A percentile compares a stretch with the other conserved stretches of the same genome.
Conservation (phyloP, 2,113 vertebrate genomes). For the Peromyscus polionotus region DNA sequence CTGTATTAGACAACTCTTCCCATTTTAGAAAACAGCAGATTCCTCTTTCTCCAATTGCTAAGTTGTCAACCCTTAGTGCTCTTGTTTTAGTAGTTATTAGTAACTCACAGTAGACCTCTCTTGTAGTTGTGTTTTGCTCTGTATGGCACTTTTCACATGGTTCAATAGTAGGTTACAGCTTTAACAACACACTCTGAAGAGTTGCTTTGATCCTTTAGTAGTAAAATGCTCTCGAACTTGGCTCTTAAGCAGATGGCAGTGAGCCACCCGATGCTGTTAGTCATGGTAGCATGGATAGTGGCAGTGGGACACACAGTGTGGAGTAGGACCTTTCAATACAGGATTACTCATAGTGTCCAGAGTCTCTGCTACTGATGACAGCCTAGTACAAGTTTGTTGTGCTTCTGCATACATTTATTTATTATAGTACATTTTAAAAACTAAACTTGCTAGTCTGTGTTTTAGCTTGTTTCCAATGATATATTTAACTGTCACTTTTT, state of each 20-base stretch:
- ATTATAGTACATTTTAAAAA: conserved; percentile 38
- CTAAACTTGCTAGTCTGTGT: conserved; percentile 49
- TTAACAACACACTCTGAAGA: conserved; percentile 56
- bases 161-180: conserved; percentile 35
- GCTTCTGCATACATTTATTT: conserved; percentile 66
- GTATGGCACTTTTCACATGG: conserved; percentile 18
- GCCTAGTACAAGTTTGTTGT: conserved; percentile 91
- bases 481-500: conserved; percentile 51
- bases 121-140: conserved; percentile 54
- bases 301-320: conserved; percentile 89
- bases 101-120: conserved; percentile 38
- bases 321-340: conserved; percentile 90
- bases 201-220: conserved; percentile 59
- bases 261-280: conserved; percentile 91
- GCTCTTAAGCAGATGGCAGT: conserved; percentile 90
- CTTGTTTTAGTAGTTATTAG: conserved; percentile 27
- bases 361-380: conserved; percentile 93
- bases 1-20: conserved; percentile 18
- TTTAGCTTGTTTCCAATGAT: conserved; percentile 47
- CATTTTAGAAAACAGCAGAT: conserved; percentile 44
- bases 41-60: not conserved
- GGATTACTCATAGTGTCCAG: conserved; percentile 93
- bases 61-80: not conserved
- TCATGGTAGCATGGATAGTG: conserved; percentile 93
- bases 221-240: conserved; percentile 81